Evolutionary conservation across 2,113 vertebrate species (phyloP).

Genomic region (Lanius ludovicianus): DNA sequence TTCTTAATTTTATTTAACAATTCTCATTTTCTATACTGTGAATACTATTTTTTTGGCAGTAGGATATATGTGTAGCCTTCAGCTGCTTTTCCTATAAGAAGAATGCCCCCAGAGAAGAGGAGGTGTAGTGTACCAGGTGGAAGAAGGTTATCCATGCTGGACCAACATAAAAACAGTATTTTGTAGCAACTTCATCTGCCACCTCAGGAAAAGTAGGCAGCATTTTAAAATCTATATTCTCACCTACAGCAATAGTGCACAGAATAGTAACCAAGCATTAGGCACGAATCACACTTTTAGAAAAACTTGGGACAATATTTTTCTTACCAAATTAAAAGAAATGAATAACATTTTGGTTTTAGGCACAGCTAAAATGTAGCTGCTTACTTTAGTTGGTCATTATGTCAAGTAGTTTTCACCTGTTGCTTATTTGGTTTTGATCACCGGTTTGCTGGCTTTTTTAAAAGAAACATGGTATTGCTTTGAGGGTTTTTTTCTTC

Average conservation of each 20-base stretch:
- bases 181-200: neutral
- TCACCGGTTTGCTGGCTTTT: neutral
- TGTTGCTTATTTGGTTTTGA: neutral
- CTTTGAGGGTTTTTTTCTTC: neutral
- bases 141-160: neutral
- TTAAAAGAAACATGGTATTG: neutral
- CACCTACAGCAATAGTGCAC: neutral
- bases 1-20: neutral
- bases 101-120: neutral
- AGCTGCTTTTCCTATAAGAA: neutral
- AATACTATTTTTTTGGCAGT: neutral
- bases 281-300: fast-evolving
- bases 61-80: neutral
- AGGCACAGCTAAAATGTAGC: neutral
- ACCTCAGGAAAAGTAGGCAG: neutral
- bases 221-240: neutral
- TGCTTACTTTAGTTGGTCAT: neutral
- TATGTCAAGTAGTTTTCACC: neutral
- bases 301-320: neutral
- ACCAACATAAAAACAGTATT: neutral
- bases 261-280: neutral
- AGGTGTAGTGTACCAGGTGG: neutral
- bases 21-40: neutral
- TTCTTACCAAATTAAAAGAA: neutral
- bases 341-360: neutral